Evolutionary conservation across 37 sponge, comb jelly and placozoan genomes (phyloP), one percentile per base, ranked within the genome.

Genomic region (Petrosia ficiformis): DNA sequence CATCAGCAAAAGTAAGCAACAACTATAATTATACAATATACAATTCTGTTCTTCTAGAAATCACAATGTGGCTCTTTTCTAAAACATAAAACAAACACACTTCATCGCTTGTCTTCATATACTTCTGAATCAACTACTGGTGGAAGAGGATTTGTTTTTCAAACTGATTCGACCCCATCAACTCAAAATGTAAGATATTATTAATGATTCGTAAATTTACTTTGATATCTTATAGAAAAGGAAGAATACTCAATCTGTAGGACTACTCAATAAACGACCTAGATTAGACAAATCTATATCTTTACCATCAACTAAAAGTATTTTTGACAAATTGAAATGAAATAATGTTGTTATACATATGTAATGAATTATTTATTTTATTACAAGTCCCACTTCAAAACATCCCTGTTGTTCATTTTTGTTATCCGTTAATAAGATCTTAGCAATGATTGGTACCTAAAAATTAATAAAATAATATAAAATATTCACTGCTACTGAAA

Each of bases 1-100:
- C 10, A 35, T 68, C 32, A 31, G 29, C 29, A 11, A 64, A 64
- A 29, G 29, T n/a, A n/a, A 64, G 65, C 21, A 8, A n/a, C 29
- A 33, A 24, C 34, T 64, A 11, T 31, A 19, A n/a, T 29, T 10
- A 64, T 10, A 64, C 65, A n/a, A 14, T 64, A 8, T 29, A 8
- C 24, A n/a, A 11, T 4, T 11, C 42, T 39, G 16, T 48, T n/a
- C 22, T 61, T 22, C 5, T 68, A 66, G 59, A 38, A 29, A 3
- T 2, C 59, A 6, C 54, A 21, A 38, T 78, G 90, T 81, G 86
- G 86, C 1, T 90, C 91, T 1, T 90, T 90, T 68, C 43, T 90
- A 0, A 81, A 82, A 32, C 77, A 64, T 19, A 78, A 35, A 64
- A 10, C 38, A 2, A 28, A 68, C 42, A 81, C 74, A n/a, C 69